Evolutionary conservation across 1,140 invertebrate genomes (phyloP).

Genomic region (Bilobella aurantiaca): DNA sequence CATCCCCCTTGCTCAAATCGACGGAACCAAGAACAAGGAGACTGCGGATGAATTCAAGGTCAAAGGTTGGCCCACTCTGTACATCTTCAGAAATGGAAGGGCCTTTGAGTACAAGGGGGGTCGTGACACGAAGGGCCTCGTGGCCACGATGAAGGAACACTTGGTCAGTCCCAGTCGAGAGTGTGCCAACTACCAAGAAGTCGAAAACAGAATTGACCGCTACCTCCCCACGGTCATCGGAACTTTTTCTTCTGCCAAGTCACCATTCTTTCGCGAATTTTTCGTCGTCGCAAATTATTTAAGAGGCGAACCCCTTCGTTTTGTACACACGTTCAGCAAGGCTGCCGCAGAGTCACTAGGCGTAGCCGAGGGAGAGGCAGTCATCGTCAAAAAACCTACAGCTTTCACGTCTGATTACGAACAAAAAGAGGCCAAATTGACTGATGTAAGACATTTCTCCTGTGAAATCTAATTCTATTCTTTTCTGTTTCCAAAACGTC

Average conservation of each 20-base stretch:
- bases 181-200: slow-evolving; percentile 38
- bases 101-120: slow-evolving; percentile 45
- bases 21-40: slow-evolving; percentile 41
- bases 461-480: not conserved
- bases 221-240: slow-evolving; percentile 48
- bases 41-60: slow-evolving; percentile 42
- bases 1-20: slow-evolving; percentile 46
- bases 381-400: slow-evolving; percentile 48
- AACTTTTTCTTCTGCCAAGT: slow-evolving; percentile 44
- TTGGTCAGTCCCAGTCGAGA: slow-evolving; percentile 45
- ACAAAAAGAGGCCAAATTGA: slow-evolving; percentile 26
- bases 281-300: slow-evolving; percentile 46
- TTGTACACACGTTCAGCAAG: slow-evolving; percentile 29
- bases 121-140: slow-evolving; percentile 42
- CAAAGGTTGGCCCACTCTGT: slow-evolving; percentile 44
- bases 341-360: slow-evolving; percentile 13
- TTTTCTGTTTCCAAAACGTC: not conserved
- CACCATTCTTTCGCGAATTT: slow-evolving; percentile 43
- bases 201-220: slow-evolving; percentile 42
- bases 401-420: slow-evolving; percentile 50
- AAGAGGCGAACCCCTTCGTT: slow-evolving; percentile 38
- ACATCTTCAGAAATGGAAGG: slow-evolving; percentile 43
- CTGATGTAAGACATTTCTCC: slow-evolving; percentile 25
- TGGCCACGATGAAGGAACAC: slow-evolving; percentile 47
- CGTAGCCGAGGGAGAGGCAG: slow-evolving; percentile 36